phyloP scores from a whole-genome alignment of 2,797 vertebrate genomes.

The Sphaeramia orbicularis region DNA sequence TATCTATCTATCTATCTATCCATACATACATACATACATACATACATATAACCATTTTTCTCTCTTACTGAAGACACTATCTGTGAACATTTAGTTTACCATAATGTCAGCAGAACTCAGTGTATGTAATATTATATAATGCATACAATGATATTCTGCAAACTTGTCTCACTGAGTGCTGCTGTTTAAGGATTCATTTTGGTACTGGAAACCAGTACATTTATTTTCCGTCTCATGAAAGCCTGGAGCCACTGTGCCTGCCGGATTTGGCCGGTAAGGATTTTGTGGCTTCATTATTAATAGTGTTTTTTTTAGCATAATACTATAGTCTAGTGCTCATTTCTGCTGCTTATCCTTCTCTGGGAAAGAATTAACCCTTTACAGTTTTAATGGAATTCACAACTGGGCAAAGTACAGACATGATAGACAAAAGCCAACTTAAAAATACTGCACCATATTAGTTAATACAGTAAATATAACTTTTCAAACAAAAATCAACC shows the following conservation, averaged over 20 bases:
- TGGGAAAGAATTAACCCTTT: not conserved
- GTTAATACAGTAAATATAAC: too few species aligned
- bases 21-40: too few species aligned
- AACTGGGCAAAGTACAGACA: too few species aligned
- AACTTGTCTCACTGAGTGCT: slow-evolving; percentile 11
- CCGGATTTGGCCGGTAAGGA: slow-evolving; percentile 2
- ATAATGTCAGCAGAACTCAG: not conserved
- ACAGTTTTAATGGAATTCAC: too few species aligned
- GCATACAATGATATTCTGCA: not conserved
- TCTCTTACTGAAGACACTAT: slow-evolving; percentile 6
- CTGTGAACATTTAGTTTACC: slow-evolving; percentile 7
- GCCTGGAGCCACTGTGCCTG: slow-evolving; percentile 7
- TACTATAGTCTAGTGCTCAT: not conserved
- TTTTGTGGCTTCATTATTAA: slow-evolving; percentile 8
- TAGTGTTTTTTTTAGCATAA: not conserved
- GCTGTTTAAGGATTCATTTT: slow-evolving; percentile 38
- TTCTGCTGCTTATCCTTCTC: slow-evolving; percentile 3
- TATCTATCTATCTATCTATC: too few species aligned
- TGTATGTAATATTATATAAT: too few species aligned
- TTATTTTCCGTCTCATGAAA: slow-evolving; percentile 4
- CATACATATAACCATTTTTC: not conserved
- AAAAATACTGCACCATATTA: too few species aligned
- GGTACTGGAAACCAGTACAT: slow-evolving; percentile 22
- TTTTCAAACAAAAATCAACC: too few species aligned
- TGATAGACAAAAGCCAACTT: too few species aligned